Base-by-base conservation (phyloP, 2,888 invertebrate species). In the Parasteatoda lunata region DNA sequence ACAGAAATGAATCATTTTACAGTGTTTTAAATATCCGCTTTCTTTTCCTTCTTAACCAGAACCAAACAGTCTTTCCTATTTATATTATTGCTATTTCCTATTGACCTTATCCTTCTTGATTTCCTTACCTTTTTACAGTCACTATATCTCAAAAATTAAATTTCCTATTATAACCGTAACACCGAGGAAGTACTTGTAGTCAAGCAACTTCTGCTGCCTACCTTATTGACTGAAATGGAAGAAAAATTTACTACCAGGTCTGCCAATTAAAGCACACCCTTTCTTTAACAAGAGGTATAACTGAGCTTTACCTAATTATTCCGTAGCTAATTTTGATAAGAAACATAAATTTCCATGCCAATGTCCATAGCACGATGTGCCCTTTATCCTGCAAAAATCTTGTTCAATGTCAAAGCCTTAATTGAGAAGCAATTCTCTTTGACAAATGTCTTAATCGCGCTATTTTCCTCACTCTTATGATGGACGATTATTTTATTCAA, bases 331-430 rank as follows among this genome's bases (percentile, higher is more conserved):
- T 49, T 70, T 70, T 48, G 47, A 47, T 45, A 15, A 30, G 48
- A 66, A 15, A 75, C 75, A 81, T 81, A 81, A 81, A 81, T 81
- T 52, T 73, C 49, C 4, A 49, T 52, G 30, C 30, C 30, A 30
- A 30, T 30, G 30, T 30, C 45, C 13, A 9, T 11, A 6, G 9
- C 5, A n/a, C 64, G 15, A 15, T 47, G 66, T 49, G 15, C 72
- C 30, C 30, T 51, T 15, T 3, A 15, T 30, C 30, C 54, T 15
- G 73, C n/a, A 15, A 9, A 15, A 75, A 78, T 75, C 84, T 59
- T 84, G 84, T 84, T 64, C 72, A 59, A 75, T 68, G 84, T 84
- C 84, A 84, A 51, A 48, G 11, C 15, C 30, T 68, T 84, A 84
- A 84, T 84, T 84, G 84, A 79, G 84, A 49, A 30, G 73, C 69